A percentile compares a stretch with the other conserved stretches of the same genome.
phyloP scores from a whole-genome alignment of 2,888 invertebrate species.

The Lasioglossum lativentre region DNA sequence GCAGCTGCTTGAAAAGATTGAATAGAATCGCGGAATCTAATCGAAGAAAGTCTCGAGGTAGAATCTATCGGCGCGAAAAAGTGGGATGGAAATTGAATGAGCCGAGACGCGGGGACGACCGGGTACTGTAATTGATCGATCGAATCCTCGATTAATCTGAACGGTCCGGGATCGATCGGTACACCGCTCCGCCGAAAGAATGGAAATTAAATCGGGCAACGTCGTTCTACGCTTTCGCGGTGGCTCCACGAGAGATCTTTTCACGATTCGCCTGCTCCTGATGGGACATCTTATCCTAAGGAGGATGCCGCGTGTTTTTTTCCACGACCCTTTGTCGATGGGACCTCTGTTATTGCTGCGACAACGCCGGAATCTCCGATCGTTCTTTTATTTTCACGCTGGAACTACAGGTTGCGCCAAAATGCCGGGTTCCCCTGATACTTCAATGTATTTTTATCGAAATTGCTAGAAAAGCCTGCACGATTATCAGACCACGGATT shows the following conservation, averaged over 20 bases:
- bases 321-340: background rate
- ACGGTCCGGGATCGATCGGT: background rate
- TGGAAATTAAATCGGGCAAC: slow-evolving; percentile 16
- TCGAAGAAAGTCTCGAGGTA: slow-evolving; percentile 12
- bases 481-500: too few species aligned
- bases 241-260: background rate
- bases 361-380: background rate
- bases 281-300: background rate
- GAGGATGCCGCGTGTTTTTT: background rate
- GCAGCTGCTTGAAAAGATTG: slow-evolving; percentile 42
- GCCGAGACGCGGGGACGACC: background rate
- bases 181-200: background rate
- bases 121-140: slow-evolving; percentile 20
- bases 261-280: background rate
- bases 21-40: slow-evolving; percentile 28
- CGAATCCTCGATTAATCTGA: slow-evolving; percentile 29
- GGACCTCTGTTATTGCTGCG: background rate
- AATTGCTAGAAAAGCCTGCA: too few species aligned
- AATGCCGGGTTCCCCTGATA: background rate
- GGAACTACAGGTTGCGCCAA: background rate
- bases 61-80: slow-evolving; percentile 20
- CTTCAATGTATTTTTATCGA: background rate
- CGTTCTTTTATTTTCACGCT: background rate
- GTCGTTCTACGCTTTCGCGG: too few species aligned
- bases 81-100: slow-evolving; percentile 41